phyloP scores from a whole-genome alignment of 2,113 vertebrate species.

The Oncorhynchus tshawytscha region DNA sequence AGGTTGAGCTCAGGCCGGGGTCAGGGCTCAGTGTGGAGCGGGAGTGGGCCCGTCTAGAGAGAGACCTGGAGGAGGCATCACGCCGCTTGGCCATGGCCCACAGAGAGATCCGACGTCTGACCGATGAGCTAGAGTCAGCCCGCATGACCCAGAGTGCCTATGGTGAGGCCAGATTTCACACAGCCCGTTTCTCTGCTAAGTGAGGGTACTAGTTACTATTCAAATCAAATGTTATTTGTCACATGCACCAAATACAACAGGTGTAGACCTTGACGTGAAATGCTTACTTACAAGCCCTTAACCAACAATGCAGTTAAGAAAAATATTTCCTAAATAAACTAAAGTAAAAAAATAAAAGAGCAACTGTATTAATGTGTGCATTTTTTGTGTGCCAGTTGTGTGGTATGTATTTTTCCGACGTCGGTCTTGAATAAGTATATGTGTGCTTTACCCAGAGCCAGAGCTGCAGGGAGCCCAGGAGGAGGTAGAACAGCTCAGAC shows the following conservation, averaged over 20 bases:
- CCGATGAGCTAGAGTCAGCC: conserved; percentile 67
- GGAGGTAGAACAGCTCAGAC: conserved; percentile 60
- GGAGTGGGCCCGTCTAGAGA: conserved; percentile 55
- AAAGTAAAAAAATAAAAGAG: too few species aligned
- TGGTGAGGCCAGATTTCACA: conserved; percentile 58
- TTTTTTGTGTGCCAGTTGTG: neutral
- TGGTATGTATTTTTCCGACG: neutral
- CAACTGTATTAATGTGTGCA: too few species aligned
- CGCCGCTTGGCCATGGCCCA: conserved; percentile 68
- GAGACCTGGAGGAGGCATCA: conserved; percentile 68
- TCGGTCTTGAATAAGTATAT: neutral
- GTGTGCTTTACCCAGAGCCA: conserved; percentile 55
- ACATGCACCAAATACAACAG: too few species aligned
- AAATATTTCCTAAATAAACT: too few species aligned
- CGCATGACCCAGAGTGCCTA: conserved; percentile 64
- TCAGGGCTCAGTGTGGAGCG: conserved; percentile 51
- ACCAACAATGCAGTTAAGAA: too few species aligned
- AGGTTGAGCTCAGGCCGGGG: conserved; percentile 52
- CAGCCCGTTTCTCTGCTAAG: neutral
- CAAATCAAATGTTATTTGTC: too few species aligned
- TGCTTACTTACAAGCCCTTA: too few species aligned
- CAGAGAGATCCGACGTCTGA: conserved; percentile 72
- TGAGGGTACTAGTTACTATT: neutral
- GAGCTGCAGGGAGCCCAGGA: conserved; percentile 63
- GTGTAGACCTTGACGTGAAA: too few species aligned